Percentiles rank a stretch among this genome's conserved stretches.
These are phyloP conservation scores for Notolepis coatsorum DNA, from an alignment of 2,797 vertebrate genomes.

Conservation along the genomic window DNA sequence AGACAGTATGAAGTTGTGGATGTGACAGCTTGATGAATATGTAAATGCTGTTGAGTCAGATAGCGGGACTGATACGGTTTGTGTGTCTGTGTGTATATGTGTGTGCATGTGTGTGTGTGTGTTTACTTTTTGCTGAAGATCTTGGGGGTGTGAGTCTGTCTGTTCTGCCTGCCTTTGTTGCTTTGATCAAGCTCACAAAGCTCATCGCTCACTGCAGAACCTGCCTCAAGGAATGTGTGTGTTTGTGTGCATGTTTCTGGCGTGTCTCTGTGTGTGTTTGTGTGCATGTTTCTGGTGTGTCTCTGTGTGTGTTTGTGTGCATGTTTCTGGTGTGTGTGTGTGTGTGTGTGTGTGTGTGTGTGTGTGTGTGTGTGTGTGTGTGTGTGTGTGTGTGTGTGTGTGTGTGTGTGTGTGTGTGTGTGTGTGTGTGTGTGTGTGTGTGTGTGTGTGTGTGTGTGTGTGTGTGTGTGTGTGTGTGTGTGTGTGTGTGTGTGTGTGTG, in stretches of 20 bases:
- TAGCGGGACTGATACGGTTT: conserved; percentile 77
- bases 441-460: no score
- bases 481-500: conserved; percentile 24
- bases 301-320: conserved; percentile 30
- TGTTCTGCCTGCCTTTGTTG: conserved; percentile 67
- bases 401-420: background rate
- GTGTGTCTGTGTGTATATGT: conserved; percentile 52
- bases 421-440: no score
- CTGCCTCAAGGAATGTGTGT: conserved; percentile 69
- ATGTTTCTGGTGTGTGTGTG: no score
- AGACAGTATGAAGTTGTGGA: conserved; percentile 51
- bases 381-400: background rate
- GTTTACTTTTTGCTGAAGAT: conserved; percentile 38
- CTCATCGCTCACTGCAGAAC: conserved; percentile 76
- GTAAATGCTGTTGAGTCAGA: conserved; percentile 81
- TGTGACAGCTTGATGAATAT: conserved; percentile 81
- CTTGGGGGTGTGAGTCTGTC: conserved; percentile 45
- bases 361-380: background rate
- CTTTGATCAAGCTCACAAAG: conserved; percentile 81
- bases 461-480: no score
- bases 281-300: no score
- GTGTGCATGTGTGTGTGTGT: conserved; percentile 40
- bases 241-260: conserved; percentile 22
- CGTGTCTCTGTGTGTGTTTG: no score
- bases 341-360: conserved; percentile 1